These are phyloP conservation scores for Cardiocondyla obscurior DNA, from an alignment of 1,140 invertebrate species.

Conservation along the genomic window DNA sequence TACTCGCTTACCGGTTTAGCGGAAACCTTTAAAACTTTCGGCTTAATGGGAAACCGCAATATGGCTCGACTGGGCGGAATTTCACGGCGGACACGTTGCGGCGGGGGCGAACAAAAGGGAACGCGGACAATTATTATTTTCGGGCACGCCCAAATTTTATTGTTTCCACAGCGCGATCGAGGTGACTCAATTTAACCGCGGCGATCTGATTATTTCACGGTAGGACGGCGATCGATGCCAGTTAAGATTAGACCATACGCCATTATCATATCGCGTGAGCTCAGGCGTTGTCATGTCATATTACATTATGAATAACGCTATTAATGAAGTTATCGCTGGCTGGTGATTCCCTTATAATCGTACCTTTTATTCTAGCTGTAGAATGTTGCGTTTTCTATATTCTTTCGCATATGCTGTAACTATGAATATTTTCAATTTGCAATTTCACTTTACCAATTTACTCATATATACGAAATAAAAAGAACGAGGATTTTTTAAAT, in stretches of 20 bases:
- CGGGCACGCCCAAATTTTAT: conserved; percentile 30
- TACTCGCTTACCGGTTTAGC: conserved; percentile 62
- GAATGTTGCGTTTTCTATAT: neutral
- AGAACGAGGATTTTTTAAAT: neutral
- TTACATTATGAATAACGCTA: conserved; percentile 1
- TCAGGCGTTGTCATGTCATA: conserved; percentile 8
- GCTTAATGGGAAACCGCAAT: conserved; percentile 67
- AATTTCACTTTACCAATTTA: neutral
- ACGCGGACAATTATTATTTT: conserved; percentile 58
- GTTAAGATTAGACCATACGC: neutral
- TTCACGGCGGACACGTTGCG: conserved; percentile 2
- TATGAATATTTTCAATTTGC: neutral
- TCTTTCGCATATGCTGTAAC: neutral
- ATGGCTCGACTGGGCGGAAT: conserved; percentile 43
- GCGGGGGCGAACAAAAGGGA: neutral
- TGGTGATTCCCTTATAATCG: neutral
- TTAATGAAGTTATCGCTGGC: neutral
- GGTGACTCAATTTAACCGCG: neutral
- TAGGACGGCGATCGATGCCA: conserved; percentile 12
- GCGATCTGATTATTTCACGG: conserved; percentile 40
- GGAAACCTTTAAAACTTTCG: conserved; percentile 63
- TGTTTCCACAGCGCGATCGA: neutral
- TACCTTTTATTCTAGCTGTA: neutral
- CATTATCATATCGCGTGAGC: conserved; percentile 37
- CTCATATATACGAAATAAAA: neutral